Conservation (phyloP, 2,797 vertebrate species). For the Pantherophis alleghaniensis region DNA sequence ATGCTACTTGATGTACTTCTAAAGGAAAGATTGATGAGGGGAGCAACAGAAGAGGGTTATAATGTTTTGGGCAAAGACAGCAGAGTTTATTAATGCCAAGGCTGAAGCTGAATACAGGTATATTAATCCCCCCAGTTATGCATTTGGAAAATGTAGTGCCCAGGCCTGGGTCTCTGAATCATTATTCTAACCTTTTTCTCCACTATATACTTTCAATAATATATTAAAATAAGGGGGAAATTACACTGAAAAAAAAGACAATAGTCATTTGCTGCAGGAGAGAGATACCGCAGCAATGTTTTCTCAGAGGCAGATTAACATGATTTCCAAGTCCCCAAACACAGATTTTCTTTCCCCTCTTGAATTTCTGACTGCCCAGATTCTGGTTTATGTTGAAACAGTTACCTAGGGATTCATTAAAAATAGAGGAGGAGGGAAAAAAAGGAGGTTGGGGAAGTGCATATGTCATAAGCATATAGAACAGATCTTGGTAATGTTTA, state of each 20-base stretch:
- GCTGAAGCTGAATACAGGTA: slow-evolving; percentile 57
- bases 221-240: slow-evolving; percentile 33
- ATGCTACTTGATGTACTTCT: slow-evolving; percentile 49
- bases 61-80: slow-evolving; percentile 50
- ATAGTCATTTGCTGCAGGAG: slow-evolving; percentile 17
- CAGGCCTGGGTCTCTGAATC: slow-evolving; percentile 31
- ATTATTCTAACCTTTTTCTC: slow-evolving; percentile 43
- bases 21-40: slow-evolving; percentile 32
- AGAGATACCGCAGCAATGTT: not conserved
- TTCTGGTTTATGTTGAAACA: not conserved
- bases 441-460: not conserved
- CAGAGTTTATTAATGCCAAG: slow-evolving; percentile 56
- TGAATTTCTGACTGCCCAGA: not conserved
- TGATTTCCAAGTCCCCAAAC: slow-evolving; percentile 8
- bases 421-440: not conserved
- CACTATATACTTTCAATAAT: slow-evolving; percentile 39
- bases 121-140: slow-evolving; percentile 40
- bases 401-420: not conserved
- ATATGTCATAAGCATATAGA: not conserved
- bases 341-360: not conserved
- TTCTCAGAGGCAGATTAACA: not conserved
- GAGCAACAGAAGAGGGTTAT: not conserved
- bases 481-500: not conserved
- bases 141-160: slow-evolving; percentile 35
- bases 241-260: slow-evolving; percentile 54